Evolutionary conservation across 2,888 invertebrate genomes (phyloP).

Genomic region (Ametastegia equiseti): DNA sequence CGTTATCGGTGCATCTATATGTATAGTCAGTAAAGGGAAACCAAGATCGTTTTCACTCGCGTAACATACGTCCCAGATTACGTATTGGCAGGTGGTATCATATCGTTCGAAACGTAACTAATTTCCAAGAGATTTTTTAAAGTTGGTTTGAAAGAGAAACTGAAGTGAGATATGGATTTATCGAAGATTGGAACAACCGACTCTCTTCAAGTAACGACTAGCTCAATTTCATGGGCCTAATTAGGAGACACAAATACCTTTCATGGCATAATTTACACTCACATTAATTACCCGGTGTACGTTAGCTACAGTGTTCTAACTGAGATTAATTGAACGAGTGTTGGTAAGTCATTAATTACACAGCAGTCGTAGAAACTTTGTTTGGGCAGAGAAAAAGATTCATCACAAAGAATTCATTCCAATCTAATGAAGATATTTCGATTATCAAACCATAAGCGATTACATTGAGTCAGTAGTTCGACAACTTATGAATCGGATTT

Average conservation of each 20-base stretch:
- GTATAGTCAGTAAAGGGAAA: background rate
- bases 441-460: background rate
- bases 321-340: conserved; percentile 25
- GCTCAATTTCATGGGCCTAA: background rate
- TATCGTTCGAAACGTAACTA: conserved; percentile 12
- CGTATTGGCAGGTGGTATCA: background rate
- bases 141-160: background rate
- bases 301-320: background rate
- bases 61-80: background rate
- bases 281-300: background rate
- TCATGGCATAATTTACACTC: conserved; percentile 14
- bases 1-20: background rate
- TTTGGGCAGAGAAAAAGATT: background rate
- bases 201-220: background rate
- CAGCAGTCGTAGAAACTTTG: background rate
- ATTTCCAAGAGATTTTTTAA: background rate
- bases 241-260: background rate
- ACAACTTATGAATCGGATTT: background rate
- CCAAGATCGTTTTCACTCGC: conserved; percentile 20
- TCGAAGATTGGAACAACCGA: background rate
- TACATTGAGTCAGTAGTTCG: background rate
- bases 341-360: conserved; percentile 15
- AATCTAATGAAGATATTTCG: background rate
- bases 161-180: background rate
- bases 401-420: background rate